Evolutionary conservation across 2,888 invertebrate genomes (phyloP).

Genomic region (Acrobeloides nanus): DNA sequence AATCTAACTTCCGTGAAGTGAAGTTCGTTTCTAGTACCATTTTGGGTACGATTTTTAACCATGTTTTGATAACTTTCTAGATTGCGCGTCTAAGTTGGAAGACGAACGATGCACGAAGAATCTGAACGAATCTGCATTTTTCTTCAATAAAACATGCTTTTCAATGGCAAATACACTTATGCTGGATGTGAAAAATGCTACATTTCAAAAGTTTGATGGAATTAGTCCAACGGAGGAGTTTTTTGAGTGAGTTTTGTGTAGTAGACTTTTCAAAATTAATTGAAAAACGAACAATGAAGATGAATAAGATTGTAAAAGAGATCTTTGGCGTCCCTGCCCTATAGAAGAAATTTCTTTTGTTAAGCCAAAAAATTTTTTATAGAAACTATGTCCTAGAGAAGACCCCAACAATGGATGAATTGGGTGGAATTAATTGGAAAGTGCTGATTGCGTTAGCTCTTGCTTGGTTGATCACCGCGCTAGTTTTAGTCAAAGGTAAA

Average conservation of each 20-base stretch:
- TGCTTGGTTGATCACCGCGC: conserved; percentile 34
- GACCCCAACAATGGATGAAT: conserved; percentile 25
- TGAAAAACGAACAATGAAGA: too few relatives aligned
- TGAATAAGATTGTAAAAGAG: too few relatives aligned
- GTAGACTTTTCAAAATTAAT: background rate
- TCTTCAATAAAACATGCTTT: conserved; percentile 22
- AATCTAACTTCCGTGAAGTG: too few relatives aligned
- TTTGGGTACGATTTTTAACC: too few relatives aligned
- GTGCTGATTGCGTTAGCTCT: conserved; percentile 29
- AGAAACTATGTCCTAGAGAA: conserved; percentile 34
- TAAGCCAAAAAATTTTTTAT: conserved; percentile 11
- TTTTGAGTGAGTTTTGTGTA: conserved; percentile 27
- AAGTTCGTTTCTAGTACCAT: too few relatives aligned
- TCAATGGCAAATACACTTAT: conserved; percentile 8
- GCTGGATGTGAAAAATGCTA: conserved; percentile 1
- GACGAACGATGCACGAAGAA: conserved; percentile 17
- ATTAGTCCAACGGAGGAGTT: conserved; percentile 35
- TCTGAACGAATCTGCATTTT: conserved; percentile 20
- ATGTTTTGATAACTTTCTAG: too few relatives aligned
- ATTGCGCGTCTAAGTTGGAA: conserved; percentile 19
- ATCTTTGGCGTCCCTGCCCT: too few relatives aligned
- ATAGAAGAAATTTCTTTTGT: background rate
- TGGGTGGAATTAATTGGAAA: conserved; percentile 31
- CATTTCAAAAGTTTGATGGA: conserved; percentile 6
- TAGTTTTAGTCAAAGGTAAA: conserved; percentile 41